Conservation (phyloP, 2,888 invertebrate species). For the Mesoligia furuncula region DNA sequence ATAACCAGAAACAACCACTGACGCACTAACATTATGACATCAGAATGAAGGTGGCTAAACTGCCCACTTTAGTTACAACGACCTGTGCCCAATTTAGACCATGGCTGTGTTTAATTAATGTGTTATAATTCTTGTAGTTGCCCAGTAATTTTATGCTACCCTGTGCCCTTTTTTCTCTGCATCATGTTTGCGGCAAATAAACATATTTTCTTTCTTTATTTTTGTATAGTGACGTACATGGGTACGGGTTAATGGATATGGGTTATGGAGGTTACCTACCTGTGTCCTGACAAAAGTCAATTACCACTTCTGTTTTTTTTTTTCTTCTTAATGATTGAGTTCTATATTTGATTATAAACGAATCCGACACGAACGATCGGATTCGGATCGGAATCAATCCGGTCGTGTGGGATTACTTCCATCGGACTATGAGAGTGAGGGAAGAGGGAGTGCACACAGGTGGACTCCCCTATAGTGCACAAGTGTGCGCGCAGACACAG, state of each 20-base stretch:
- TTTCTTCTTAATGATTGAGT: not conserved
- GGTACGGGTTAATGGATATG: not conserved
- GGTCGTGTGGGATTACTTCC: too few relatives aligned
- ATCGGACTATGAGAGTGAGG: too few relatives aligned
- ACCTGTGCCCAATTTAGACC: slow-evolving; percentile 45
- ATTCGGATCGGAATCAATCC: too few relatives aligned
- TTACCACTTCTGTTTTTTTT: not conserved
- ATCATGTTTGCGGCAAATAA: too few relatives aligned
- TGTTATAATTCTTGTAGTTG: slow-evolving; percentile 1
- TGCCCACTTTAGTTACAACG: slow-evolving; percentile 51
- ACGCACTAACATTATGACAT: slow-evolving; percentile 40
- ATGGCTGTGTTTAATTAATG: slow-evolving; percentile 34
- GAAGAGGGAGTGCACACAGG: too few relatives aligned
- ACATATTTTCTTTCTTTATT: too few relatives aligned
- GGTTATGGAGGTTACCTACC: not conserved
- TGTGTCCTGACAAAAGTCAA: not conserved
- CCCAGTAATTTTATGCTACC: not conserved
- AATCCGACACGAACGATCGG: too few relatives aligned
- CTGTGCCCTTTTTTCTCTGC: not conserved
- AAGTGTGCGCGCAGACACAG: too few relatives aligned
- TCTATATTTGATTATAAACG: not conserved
- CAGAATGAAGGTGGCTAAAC: slow-evolving; percentile 49
- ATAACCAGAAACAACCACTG: slow-evolving; percentile 27
- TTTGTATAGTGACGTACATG: not conserved
- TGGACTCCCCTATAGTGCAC: too few relatives aligned